Conservation (phyloP, 2,113 vertebrate species). For the Zosterops japonicus region DNA sequence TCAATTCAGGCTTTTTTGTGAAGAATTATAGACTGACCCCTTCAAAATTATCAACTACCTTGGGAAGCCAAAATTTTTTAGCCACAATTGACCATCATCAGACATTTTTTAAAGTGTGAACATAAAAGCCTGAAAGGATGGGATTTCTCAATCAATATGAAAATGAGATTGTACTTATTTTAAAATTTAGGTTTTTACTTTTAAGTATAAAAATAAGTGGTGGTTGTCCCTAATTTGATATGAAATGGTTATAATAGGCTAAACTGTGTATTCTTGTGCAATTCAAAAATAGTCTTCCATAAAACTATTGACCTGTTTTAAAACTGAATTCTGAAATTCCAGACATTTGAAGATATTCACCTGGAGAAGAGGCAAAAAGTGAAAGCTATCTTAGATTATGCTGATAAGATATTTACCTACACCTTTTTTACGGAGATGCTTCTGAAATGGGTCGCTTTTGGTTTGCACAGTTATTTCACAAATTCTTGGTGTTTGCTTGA, state of each 20-base stretch:
- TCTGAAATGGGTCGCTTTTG: conserved; percentile 94
- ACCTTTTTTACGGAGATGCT: conserved; percentile 92
- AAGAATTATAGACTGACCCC: not conserved
- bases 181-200: not conserved
- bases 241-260: not conserved
- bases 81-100: not conserved
- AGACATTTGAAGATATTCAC: conserved; percentile 94
- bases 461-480: conserved; percentile 93
- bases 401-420: conserved; percentile 90
- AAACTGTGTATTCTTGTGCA: not conserved
- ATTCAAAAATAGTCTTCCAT: not conserved
- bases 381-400: conserved; percentile 79
- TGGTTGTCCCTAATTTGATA: not conserved
- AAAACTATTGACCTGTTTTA: not conserved
- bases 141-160: not conserved
- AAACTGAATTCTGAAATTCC: conserved; percentile 38
- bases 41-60: not conserved
- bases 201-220: not conserved
- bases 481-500: conserved; percentile 96
- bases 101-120: not conserved
- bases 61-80: not conserved
- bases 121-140: not conserved
- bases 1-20: not conserved
- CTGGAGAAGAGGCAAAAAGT: conserved; percentile 74
- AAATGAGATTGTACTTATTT: not conserved